Conservation (phyloP, 1,140 invertebrate species). For the Formica exsecta region DNA sequence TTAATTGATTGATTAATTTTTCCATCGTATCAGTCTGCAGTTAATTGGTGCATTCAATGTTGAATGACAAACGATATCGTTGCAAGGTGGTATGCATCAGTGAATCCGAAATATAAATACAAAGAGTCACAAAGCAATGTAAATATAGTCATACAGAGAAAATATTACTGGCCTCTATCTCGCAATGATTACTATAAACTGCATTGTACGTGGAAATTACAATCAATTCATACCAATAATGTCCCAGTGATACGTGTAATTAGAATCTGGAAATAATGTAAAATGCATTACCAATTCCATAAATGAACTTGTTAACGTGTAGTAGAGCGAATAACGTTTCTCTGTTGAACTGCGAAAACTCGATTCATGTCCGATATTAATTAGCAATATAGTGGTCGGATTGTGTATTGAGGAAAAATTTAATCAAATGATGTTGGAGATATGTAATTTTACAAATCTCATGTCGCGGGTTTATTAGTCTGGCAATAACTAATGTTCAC, state of each 20-base stretch:
- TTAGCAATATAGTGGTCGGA: slow-evolving; percentile 24
- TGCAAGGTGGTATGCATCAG: background rate
- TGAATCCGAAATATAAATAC: slow-evolving; percentile 39
- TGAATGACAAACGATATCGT: background rate
- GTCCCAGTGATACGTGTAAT: slow-evolving; percentile 47
- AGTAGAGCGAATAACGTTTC: slow-evolving; percentile 32
- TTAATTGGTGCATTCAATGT: slow-evolving; percentile 11
- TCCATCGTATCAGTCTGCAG: background rate
- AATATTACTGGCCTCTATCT: background rate
- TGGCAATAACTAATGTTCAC: slow-evolving; percentile 20
- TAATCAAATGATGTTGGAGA: slow-evolving; percentile 18
- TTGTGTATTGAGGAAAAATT: slow-evolving; percentile 33
- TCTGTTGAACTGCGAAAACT: slow-evolving; percentile 13
- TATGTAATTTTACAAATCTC: slow-evolving; percentile 50
- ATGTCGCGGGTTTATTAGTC: slow-evolving; percentile 6
- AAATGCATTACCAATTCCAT: slow-evolving; percentile 56
- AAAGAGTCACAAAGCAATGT: background rate
- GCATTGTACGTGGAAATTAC: slow-evolving; percentile 43
- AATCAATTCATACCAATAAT: slow-evolving; percentile 58
- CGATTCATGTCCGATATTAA: slow-evolving; percentile 35
- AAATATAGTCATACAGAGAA: slow-evolving; percentile 30
- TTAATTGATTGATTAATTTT: slow-evolving; percentile 23
- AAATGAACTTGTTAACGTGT: slow-evolving; percentile 51
- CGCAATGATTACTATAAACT: slow-evolving; percentile 23
- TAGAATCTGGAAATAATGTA: slow-evolving; percentile 59